phyloP scores from a whole-genome alignment of 2,113 vertebrate genomes.

The Poecile atricapillus region DNA sequence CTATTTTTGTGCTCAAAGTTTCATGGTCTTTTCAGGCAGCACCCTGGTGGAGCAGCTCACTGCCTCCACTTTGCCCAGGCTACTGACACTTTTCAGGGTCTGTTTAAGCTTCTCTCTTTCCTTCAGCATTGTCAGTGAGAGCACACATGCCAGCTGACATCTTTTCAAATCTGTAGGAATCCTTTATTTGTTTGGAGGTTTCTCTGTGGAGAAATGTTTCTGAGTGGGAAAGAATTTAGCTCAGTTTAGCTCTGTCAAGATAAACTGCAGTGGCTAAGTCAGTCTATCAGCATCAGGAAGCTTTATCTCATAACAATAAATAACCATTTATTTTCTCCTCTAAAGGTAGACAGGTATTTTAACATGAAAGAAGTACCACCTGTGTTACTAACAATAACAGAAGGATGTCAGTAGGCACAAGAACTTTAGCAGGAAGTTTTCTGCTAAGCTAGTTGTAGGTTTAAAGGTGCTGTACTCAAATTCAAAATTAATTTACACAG shows the following conservation, averaged over 20 bases:
- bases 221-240: not conserved
- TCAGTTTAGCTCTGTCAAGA: not conserved
- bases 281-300: not conserved
- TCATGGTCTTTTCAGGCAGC: not conserved
- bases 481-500: not conserved
- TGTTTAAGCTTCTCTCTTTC: not conserved
- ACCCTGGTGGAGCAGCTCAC: not conserved
- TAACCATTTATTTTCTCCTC: not conserved
- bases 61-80: not conserved
- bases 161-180: not conserved
- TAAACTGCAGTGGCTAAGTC: not conserved
- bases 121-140: not conserved
- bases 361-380: not conserved
- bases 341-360: not conserved
- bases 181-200: not conserved
- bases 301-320: not conserved
- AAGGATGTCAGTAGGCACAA: not conserved
- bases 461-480: not conserved
- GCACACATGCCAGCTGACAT: not conserved
- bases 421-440: not conserved
- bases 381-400: accelerated
- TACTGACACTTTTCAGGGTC: not conserved
- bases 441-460: not conserved
- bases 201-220: not conserved
- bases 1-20: not conserved